phyloP scores from a whole-genome alignment of 2,888 invertebrate genomes.

The Caenorhabditis drosophilae region DNA sequence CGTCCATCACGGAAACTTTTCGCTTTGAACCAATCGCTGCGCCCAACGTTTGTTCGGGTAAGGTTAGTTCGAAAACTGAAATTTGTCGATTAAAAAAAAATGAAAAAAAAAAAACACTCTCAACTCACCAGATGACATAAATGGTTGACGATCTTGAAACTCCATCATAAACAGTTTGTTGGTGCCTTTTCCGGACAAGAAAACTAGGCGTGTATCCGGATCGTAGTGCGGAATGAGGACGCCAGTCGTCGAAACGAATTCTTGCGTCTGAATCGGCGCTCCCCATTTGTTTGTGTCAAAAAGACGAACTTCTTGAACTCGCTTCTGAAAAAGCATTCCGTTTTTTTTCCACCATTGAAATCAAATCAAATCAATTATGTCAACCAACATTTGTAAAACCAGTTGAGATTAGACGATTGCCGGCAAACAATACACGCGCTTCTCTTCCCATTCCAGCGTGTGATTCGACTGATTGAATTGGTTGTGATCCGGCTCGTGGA shows the following conservation, averaged over 20 bases:
- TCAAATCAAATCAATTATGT: not conserved
- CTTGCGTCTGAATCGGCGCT: conserved; percentile 41
- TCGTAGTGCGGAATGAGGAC: conserved; percentile 91
- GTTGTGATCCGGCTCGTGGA: conserved; percentile 67
- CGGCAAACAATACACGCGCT: conserved; percentile 83
- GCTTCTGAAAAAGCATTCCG: conserved; percentile 75
- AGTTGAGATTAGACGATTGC: conserved; percentile 84
- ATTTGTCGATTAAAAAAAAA: too few species aligned
- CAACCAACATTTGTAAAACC: conserved; percentile 81
- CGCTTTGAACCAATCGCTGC: conserved; percentile 89
- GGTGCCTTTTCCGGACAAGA: conserved; percentile 87
- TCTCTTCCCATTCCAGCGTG: conserved; percentile 62
- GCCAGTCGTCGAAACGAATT: conserved; percentile 66
- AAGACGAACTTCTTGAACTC: conserved; percentile 85
- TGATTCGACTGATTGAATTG: conserved; percentile 46
- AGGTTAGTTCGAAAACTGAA: conserved; percentile 77
- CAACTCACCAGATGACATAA: conserved; percentile 38
- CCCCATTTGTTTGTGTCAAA: conserved; percentile 80
- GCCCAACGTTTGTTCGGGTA: conserved; percentile 89
- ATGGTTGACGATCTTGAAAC: conserved; percentile 80
- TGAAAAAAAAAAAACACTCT: too few species aligned
- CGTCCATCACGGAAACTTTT: conserved; percentile 84
- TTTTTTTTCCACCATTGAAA: too few species aligned
- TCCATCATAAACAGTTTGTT: conserved; percentile 89
- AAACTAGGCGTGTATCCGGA: conserved; percentile 90